A percentile compares a stretch with the other conserved stretches of the same genome.
phyloP scores from a whole-genome alignment of 1,140 invertebrate genomes.

The Acromyrmex heyeri region DNA sequence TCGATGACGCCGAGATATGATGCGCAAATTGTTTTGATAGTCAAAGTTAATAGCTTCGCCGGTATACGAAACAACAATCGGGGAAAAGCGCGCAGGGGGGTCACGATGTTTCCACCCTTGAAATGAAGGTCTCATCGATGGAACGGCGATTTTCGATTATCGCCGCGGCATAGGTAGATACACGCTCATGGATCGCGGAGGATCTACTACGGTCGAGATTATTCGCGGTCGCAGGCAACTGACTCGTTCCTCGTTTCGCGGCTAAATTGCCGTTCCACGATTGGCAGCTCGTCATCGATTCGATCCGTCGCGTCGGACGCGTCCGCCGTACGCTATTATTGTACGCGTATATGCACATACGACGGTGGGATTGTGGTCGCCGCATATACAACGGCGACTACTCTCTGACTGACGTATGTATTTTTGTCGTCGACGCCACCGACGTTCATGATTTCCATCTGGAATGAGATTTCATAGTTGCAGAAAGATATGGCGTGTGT shows the following conservation, averaged over 20 bases:
- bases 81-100: background rate
- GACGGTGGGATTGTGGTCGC: conserved; percentile 63
- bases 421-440: conserved; percentile 68
- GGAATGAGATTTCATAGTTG: conserved; percentile 68
- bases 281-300: conserved; percentile 76
- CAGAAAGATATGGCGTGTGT: background rate
- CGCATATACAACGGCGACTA: conserved; percentile 55
- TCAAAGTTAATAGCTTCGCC: conserved; percentile 51
- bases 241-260: conserved; percentile 69
- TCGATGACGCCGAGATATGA: conserved; percentile 32
- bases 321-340: conserved; percentile 69
- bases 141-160: conserved; percentile 63
- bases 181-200: conserved; percentile 32
- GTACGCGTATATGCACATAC: conserved; percentile 57
- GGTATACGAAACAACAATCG: conserved; percentile 34
- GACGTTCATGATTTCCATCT: conserved; percentile 62
- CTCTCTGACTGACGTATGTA: conserved; percentile 60
- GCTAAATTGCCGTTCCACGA: conserved; percentile 75
- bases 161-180: conserved; percentile 29
- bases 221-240: conserved; percentile 66
- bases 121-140: conserved; percentile 55
- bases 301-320: conserved; percentile 47
- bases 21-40: conserved; percentile 43
- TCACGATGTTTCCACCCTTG: conserved; percentile 31
- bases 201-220: conserved; percentile 54